Percentiles rank a stretch among this genome's conserved stretches.
phyloP scores from a whole-genome alignment of 2,797 vertebrate species.

The Gambelia wislizenii region DNA sequence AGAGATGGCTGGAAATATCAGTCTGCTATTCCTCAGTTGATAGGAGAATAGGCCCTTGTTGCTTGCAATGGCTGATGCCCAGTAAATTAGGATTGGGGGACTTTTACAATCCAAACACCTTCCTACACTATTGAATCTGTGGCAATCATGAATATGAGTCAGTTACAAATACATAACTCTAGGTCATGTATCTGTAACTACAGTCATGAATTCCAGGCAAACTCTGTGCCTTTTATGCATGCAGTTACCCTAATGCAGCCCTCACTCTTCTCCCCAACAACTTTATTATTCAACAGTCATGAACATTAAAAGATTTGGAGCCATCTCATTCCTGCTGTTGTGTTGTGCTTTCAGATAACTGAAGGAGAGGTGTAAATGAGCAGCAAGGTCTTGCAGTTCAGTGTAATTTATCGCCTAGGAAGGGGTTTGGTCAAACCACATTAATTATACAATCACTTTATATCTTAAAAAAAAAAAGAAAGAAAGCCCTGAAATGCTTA shows the following conservation, averaged over 20 bases:
- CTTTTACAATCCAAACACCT: too few relatives aligned
- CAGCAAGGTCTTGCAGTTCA: conserved; percentile 39
- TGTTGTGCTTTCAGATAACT: conserved; percentile 41
- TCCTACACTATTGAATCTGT: too few relatives aligned
- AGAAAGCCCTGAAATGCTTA: conserved; percentile 54
- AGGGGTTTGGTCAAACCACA: conserved; percentile 47
- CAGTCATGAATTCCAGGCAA: too few relatives aligned
- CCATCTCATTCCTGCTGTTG: conserved; percentile 28
- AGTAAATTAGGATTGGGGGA: too few relatives aligned
- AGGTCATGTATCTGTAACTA: too few relatives aligned
- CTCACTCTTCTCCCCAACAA: not conserved
- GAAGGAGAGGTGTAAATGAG: conserved; percentile 29
- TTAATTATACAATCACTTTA: conserved; percentile 61
- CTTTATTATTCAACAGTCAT: conserved; percentile 23
- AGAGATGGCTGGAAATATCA: too few relatives aligned
- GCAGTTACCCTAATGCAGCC: not conserved
- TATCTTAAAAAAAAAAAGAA: conserved; percentile 6
- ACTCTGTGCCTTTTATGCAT: too few relatives aligned
- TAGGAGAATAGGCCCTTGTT: too few relatives aligned
- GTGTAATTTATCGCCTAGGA: conserved; percentile 51
- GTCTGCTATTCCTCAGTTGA: too few relatives aligned
- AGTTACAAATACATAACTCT: too few relatives aligned
- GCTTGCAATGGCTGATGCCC: too few relatives aligned
- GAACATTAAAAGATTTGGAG: conserved; percentile 35
- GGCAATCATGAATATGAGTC: too few relatives aligned